Percentiles rank a stretch among this genome's conserved stretches.
These are phyloP conservation scores for Liodrosophila aerea DNA, from an alignment of 2,888 invertebrate genomes.

Conservation along the genomic window DNA sequence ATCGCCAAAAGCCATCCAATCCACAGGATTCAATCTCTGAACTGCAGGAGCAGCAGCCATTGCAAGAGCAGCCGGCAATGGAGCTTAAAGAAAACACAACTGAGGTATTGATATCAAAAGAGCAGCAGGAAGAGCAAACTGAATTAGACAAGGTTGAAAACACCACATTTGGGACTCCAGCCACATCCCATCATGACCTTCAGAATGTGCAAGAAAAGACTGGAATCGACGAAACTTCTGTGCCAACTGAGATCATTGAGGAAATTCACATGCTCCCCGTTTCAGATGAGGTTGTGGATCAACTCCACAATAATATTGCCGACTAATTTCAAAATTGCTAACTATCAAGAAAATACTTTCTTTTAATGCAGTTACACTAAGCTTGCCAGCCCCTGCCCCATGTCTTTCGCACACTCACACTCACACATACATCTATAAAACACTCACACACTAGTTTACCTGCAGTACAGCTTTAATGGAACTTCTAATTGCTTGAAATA, in stretches of 20 bases:
- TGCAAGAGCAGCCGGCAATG: slow-evolving; percentile 2
- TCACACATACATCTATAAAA: not conserved
- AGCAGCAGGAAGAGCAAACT: slow-evolving; percentile 28
- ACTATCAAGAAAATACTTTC: slow-evolving; percentile 22
- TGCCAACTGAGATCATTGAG: slow-evolving; percentile 26
- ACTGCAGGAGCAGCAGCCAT: not conserved
- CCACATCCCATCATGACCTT: slow-evolving; percentile 21
- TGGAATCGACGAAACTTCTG: not conserved
- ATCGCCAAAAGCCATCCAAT: slow-evolving; percentile 53
- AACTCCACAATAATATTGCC: slow-evolving; percentile 8
- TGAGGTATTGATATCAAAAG: no score
- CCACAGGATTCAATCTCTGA: slow-evolving; percentile 5
- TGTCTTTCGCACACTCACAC: slow-evolving; percentile 7
- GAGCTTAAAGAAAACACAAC: slow-evolving; percentile 19
- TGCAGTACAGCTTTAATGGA: slow-evolving; percentile 47
- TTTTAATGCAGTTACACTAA: slow-evolving; percentile 21
- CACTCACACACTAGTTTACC: slow-evolving; percentile 33
- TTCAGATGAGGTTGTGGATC: slow-evolving; percentile 26
- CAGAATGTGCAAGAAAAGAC: slow-evolving; percentile 3
- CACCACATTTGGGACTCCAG: slow-evolving; percentile 10
- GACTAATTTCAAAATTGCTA: slow-evolving; percentile 4
- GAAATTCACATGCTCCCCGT: slow-evolving; percentile 33
- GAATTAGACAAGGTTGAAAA: slow-evolving; percentile 17
- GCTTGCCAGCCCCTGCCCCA: slow-evolving; percentile 29
- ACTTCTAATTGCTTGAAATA: slow-evolving; percentile 22